Percentiles rank a stretch among this genome's conserved stretches.
These are phyloP conservation scores for Chaenogobius annularis DNA, from an alignment of 2,113 vertebrate genomes.

Conservation along the genomic window DNA sequence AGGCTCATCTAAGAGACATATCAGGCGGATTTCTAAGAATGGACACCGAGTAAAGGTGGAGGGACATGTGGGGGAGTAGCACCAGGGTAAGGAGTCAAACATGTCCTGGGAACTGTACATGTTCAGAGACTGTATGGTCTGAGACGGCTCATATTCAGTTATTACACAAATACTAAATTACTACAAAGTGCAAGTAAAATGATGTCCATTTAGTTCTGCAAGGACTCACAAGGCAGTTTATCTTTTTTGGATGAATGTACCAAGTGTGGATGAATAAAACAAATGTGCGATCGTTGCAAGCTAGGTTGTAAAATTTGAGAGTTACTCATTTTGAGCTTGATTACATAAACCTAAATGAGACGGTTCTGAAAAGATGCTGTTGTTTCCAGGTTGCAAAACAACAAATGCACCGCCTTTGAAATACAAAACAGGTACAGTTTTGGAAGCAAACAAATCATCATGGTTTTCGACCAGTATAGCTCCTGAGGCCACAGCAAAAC, in stretches of 20 bases:
- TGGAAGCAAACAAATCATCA: slow-evolving; percentile 49
- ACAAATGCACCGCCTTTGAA: slow-evolving; percentile 28
- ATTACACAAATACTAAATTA: no score
- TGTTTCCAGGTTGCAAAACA: slow-evolving; percentile 19
- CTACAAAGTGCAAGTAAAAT: no score
- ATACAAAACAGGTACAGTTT: slow-evolving; percentile 42
- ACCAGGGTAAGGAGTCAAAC: background rate
- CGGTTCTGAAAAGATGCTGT: slow-evolving; percentile 2
- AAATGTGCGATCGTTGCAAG: background rate
- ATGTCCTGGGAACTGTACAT: slow-evolving; percentile 22
- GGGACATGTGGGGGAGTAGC: slow-evolving; percentile 17
- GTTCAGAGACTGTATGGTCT: slow-evolving; percentile 12
- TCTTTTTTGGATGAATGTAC: background rate
- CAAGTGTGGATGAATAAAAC: background rate
- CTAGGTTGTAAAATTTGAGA: background rate
- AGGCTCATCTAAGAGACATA: slow-evolving; percentile 62
- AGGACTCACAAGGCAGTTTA: background rate
- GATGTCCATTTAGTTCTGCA: background rate
- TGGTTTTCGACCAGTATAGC: slow-evolving; percentile 31
- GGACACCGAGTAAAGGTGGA: slow-evolving; percentile 40
- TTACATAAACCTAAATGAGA: slow-evolving; percentile 5
- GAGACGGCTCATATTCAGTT: background rate
- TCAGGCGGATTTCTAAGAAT: slow-evolving; percentile 64
- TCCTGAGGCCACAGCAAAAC: slow-evolving; percentile 42
- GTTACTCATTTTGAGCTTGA: background rate